These are phyloP conservation scores for Sepiola atlantica DNA, from an alignment of 2,888 invertebrate genomes.

Conservation along the genomic window DNA sequence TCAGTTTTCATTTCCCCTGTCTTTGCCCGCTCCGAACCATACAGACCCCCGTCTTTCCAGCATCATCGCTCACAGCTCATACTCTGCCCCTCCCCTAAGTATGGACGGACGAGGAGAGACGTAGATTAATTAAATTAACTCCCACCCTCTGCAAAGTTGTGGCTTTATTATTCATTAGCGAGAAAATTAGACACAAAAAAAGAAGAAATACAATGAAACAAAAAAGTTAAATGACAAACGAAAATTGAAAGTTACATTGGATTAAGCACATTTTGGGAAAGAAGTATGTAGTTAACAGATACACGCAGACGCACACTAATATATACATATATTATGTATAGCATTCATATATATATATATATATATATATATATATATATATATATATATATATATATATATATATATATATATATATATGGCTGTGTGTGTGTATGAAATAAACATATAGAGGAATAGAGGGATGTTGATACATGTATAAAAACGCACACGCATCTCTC, in stretches of 20 bases:
- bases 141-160: not conserved
- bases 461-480: too few species aligned
- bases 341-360: not conserved
- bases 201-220: too few species aligned
- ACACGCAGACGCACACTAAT: not conserved
- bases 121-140: constrained; percentile 5
- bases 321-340: not conserved
- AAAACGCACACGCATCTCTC: too few species aligned
- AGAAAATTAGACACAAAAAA: not conserved
- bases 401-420: not conserved
- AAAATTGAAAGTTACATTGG: not conserved
- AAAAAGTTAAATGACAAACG: not conserved
- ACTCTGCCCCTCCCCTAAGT: not conserved
- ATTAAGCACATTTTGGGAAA: not conserved
- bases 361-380: not conserved
- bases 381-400: not conserved
- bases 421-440: not conserved
- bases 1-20: not conserved
- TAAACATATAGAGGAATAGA: too few species aligned
- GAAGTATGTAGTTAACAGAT: not conserved
- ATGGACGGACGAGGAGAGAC: not conserved
- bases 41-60: too few species aligned
- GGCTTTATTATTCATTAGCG: not conserved
- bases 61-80: too few species aligned
- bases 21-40: not conserved